A percentile compares a stretch with the other conserved stretches of the same genome.
phyloP scores from a whole-genome alignment of 2,113 vertebrate genomes.

The Cochlearius cochlearius region DNA sequence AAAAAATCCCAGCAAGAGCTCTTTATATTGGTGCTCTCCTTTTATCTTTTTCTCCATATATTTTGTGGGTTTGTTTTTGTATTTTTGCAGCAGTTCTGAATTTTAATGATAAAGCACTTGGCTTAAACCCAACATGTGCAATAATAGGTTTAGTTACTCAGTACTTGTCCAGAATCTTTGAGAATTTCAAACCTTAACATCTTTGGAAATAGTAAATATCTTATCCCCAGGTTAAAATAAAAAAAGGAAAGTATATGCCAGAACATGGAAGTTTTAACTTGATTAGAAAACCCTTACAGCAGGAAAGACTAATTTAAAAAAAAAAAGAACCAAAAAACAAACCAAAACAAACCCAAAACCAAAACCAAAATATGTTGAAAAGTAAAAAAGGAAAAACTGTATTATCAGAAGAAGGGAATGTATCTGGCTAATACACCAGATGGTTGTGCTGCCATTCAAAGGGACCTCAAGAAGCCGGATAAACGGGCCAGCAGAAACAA shows the following conservation, averaged over 20 bases:
- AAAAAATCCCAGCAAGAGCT: background rate
- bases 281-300: background rate
- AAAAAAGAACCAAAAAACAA: too few species aligned
- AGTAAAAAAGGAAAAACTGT: rapidly evolving
- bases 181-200: background rate
- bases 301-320: background rate
- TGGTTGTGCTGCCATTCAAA: background rate
- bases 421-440: background rate
- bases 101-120: conserved; percentile 53
- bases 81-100: conserved; percentile 22
- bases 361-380: rapidly evolving
- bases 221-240: background rate
- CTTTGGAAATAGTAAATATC: background rate
- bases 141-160: conserved; percentile 34
- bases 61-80: conserved; percentile 26
- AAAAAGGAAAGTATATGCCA: background rate
- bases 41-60: conserved; percentile 15
- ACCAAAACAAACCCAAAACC: background rate
- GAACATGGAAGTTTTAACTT: background rate
- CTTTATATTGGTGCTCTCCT: background rate
- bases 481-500: background rate
- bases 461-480: background rate
- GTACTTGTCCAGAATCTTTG: background rate
- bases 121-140: background rate
- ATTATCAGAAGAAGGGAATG: background rate